phyloP scores from a whole-genome alignment of 2,797 vertebrate genomes.

The Epinephelus coioides region DNA sequence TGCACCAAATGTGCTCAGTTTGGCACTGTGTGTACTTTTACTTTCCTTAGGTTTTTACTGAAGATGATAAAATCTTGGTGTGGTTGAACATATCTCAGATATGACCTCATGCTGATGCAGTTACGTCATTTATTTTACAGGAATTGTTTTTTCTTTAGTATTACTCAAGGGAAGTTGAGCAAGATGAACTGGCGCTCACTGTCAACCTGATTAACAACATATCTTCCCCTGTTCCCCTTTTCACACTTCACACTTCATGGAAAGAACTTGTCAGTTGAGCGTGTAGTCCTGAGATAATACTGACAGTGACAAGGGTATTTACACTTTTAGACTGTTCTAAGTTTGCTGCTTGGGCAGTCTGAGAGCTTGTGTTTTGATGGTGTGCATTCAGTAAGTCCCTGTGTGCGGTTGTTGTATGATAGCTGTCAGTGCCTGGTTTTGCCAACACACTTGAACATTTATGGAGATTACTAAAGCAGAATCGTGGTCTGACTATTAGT shows the following conservation, averaged over 20 bases:
- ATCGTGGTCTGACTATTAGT: not conserved
- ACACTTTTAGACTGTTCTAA: not conserved
- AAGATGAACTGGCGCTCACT: not conserved
- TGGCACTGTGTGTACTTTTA: not conserved
- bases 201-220: constrained; percentile 31
- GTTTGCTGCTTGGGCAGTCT: not conserved
- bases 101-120: not conserved
- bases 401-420: not conserved
- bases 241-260: not conserved
- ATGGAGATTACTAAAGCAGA: no score
- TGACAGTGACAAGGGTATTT: not conserved
- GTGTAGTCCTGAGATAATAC: not conserved
- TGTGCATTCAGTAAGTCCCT: not conserved
- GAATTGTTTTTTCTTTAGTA: not conserved
- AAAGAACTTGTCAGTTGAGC: not conserved
- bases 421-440: not conserved
- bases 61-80: not conserved
- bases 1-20: no score
- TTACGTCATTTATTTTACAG: not conserved
- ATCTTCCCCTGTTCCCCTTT: not conserved
- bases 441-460: not conserved
- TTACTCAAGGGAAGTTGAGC: not conserved
- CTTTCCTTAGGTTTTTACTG: not conserved
- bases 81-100: not conserved
- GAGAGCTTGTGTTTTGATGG: not conserved